Conservation (phyloP, 2,888 invertebrate genomes). For the Drosophila leonis region DNA sequence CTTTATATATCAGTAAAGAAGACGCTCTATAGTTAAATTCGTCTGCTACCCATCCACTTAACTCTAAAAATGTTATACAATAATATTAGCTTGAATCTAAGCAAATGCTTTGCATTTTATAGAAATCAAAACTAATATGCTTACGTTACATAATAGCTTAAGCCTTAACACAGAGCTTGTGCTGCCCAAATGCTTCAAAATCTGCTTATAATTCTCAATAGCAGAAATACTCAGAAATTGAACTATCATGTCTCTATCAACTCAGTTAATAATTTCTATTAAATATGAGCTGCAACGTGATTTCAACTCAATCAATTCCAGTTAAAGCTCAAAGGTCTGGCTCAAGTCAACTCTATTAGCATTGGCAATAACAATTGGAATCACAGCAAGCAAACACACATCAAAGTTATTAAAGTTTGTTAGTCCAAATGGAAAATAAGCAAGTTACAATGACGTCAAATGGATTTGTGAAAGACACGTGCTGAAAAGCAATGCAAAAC, state of each 20-base stretch:
- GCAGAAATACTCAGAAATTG: neutral
- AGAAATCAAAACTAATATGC: neutral
- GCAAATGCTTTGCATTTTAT: neutral
- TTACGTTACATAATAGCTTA: no score
- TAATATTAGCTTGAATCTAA: neutral
- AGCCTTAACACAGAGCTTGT: neutral
- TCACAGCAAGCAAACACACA: constrained; percentile 15
- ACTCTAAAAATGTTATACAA: no score
- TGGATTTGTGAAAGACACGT: constrained; percentile 33
- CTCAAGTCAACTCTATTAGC: neutral
- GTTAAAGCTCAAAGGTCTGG: constrained; percentile 2
- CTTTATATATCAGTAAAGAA: no score
- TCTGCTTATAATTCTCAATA: neutral
- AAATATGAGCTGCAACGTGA: neutral
- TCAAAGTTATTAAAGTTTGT: constrained; percentile 26
- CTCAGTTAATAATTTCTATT: neutral
- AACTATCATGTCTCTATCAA: neutral
- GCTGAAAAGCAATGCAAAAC: constrained; percentile 36
- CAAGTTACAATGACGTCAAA: constrained; percentile 12
- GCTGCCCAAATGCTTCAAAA: neutral
- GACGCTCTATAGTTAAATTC: no score
- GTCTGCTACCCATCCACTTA: no score
- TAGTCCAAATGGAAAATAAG: constrained; percentile 24
- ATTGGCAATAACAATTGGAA: constrained; percentile 14
- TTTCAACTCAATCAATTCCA: neutral